Conservation (phyloP, 2,888 invertebrate species). For the Hydropsyche betteni region DNA sequence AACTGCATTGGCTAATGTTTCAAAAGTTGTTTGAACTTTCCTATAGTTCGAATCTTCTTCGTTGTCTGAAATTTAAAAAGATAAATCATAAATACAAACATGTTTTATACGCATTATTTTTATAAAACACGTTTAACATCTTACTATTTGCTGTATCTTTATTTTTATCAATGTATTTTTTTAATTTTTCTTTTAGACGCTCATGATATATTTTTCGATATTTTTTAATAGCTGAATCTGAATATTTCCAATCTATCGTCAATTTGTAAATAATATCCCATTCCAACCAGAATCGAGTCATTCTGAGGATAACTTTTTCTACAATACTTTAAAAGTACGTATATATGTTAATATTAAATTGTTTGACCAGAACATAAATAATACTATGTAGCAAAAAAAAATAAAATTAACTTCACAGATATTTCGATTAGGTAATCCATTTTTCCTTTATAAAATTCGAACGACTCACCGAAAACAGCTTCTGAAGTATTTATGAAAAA, state of each 20-base stretch:
- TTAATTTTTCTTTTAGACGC: background rate
- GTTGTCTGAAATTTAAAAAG: background rate
- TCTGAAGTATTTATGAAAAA: background rate
- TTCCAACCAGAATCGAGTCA: slow-evolving; percentile 16
- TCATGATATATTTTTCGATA: background rate
- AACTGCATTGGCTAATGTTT: slow-evolving; percentile 13
- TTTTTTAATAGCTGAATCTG: background rate
- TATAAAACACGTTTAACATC: background rate
- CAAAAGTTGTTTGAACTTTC: slow-evolving; percentile 2
- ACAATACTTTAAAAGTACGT: background rate
- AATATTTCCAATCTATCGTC: background rate
- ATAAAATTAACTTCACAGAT: background rate
- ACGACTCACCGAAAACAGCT: slow-evolving; percentile 12
- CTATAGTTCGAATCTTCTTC: background rate
- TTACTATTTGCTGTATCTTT: background rate
- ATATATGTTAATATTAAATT: slow-evolving; percentile 14
- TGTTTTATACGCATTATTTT: background rate
- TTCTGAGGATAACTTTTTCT: background rate
- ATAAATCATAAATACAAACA: background rate
- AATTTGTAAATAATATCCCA: slow-evolving; percentile 12
- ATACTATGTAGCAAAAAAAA: background rate
- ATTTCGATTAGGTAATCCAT: slow-evolving; percentile 19
- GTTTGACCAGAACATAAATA: background rate
- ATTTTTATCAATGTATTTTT: background rate
- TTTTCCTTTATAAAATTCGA: slow-evolving; percentile 30